Percentiles rank a stretch among this genome's conserved stretches.
Conservation (phyloP, 2,113 vertebrate genomes). For the Eurypyga helias region DNA sequence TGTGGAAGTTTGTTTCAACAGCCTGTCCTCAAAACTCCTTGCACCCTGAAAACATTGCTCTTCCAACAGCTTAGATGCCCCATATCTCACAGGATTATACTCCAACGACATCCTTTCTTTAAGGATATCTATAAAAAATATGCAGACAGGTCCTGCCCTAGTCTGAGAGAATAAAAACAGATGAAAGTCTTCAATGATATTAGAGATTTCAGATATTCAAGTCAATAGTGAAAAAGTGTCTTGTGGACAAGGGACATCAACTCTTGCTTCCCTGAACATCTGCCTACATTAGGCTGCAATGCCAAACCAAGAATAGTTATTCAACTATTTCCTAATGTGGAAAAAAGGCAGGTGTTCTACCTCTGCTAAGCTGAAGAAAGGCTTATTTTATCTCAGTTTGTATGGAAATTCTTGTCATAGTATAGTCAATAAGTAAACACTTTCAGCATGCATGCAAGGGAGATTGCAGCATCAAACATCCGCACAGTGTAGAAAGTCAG, state of each 20-base stretch:
- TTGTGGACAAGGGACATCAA: neutral
- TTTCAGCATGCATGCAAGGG: neutral
- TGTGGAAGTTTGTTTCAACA: neutral
- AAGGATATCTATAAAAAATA: neutral
- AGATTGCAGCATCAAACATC: neutral
- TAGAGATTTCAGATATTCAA: neutral
- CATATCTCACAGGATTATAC: neutral
- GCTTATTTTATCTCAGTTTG: neutral
- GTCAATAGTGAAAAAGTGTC: neutral
- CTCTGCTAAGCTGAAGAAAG: neutral
- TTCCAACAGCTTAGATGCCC: neutral
- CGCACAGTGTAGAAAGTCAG: neutral
- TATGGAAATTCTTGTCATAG: neutral
- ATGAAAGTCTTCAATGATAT: neutral
- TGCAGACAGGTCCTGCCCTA: neutral
- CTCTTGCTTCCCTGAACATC: neutral
- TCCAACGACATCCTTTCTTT: neutral
- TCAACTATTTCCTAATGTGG: neutral
- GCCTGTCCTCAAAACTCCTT: neutral
- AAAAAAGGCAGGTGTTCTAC: neutral
- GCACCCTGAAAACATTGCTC: neutral
- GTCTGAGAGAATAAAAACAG: neutral
- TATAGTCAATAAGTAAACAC: neutral
- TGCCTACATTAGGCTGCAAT: neutral
- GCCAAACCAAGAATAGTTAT: neutral